A percentile compares a stretch with the other conserved stretches of the same genome.
These are phyloP conservation scores for Ethmia dodecea DNA, from an alignment of 2,888 invertebrate species.

Conservation along the genomic window DNA sequence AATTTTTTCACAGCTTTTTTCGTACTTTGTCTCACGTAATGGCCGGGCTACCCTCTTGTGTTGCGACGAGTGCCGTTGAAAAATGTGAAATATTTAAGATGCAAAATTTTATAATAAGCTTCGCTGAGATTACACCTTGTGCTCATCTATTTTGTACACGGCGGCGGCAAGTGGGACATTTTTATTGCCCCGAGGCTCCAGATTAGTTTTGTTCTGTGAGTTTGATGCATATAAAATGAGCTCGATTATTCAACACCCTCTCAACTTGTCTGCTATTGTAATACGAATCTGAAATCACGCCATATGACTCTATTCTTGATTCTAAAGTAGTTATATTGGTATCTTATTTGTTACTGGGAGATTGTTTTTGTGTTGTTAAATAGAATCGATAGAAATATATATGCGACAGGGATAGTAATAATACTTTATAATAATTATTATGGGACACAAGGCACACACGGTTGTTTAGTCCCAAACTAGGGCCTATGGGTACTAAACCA, in stretches of 20 bases:
- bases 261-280: constrained; percentile 50
- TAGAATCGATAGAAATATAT: no score
- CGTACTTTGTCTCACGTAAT: constrained; percentile 49
- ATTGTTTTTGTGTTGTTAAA: no score
- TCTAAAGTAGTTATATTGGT: background rate
- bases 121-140: constrained; percentile 71
- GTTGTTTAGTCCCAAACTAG: no score
- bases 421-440: no score
- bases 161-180: constrained; percentile 63
- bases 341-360: no score
- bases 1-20: constrained; percentile 32
- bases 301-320: constrained; percentile 31
- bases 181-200: constrained; percentile 69
- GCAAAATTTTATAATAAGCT: constrained; percentile 72
- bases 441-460: no score
- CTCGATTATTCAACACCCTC: constrained; percentile 68
- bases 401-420: no score
- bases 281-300: constrained; percentile 59
- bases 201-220: constrained; percentile 76
- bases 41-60: constrained; percentile 45
- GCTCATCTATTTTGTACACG: constrained; percentile 69
- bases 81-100: constrained; percentile 66
- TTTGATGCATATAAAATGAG: constrained; percentile 76
- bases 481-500: no score
- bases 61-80: constrained; percentile 52